Conservation (phyloP, 2,113 vertebrate genomes). For the Megaceryle maxima region DNA sequence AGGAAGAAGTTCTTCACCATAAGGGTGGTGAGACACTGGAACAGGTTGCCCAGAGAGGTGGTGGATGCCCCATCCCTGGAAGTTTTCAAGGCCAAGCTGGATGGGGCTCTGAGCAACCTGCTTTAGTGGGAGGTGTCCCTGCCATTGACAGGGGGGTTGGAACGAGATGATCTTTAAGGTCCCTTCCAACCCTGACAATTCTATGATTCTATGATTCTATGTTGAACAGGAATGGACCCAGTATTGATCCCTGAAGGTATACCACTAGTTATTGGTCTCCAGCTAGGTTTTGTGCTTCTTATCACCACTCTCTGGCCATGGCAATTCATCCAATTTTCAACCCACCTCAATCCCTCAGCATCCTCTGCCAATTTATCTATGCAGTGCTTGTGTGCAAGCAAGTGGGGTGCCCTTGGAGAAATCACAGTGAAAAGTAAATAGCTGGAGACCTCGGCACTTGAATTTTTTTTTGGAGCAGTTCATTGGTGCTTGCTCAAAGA, state of each 20-base stretch:
- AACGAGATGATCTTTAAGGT: too few relatives aligned
- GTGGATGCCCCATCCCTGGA: too few relatives aligned
- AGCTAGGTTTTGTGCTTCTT: accelerated
- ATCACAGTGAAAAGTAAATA: background rate
- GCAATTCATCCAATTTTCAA: background rate
- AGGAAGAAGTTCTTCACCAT: too few relatives aligned
- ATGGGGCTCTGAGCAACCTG: too few relatives aligned
- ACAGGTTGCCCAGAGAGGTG: too few relatives aligned
- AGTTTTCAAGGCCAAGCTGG: too few relatives aligned
- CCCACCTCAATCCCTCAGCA: background rate
- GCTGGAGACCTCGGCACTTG: background rate
- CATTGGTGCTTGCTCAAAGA: background rate
- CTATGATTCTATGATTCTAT: too few relatives aligned
- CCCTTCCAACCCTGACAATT: too few relatives aligned
- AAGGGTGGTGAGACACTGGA: too few relatives aligned
- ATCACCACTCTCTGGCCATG: background rate
- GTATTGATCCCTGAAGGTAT: background rate
- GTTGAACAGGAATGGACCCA: background rate
- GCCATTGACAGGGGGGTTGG: too few relatives aligned
- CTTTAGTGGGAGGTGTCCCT: too few relatives aligned
- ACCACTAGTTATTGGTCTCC: background rate
- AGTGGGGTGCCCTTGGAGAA: background rate
- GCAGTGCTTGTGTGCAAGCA: background rate
- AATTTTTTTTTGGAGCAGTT: background rate
- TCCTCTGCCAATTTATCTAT: background rate